Conservation (phyloP, 2,113 vertebrate genomes). For the Nothoprocta pentlandii region DNA sequence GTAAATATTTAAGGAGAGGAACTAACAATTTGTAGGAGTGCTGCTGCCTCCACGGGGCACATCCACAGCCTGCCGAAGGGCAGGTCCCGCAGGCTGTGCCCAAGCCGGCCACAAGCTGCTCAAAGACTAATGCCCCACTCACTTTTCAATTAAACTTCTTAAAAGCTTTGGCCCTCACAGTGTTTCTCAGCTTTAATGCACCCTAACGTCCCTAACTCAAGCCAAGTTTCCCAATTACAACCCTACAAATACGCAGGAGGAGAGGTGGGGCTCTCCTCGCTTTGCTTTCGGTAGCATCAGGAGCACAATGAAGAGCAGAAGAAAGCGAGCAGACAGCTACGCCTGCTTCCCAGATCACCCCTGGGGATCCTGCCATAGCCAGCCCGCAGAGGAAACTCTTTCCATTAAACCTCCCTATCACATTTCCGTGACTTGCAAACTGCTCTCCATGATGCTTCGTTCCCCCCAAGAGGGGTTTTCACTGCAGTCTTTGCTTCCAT, state of each 20-base stretch:
- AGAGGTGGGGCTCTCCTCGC: background rate
- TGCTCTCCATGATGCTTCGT: background rate
- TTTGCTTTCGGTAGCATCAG: constrained; percentile 11
- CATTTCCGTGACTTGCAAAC: background rate
- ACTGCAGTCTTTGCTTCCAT: background rate
- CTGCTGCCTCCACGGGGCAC: constrained; percentile 1
- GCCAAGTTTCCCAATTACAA: constrained; percentile 15
- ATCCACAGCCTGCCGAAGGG: background rate
- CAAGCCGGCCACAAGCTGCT: background rate
- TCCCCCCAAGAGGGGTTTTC: background rate
- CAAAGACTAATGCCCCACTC: background rate
- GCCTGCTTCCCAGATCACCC: constrained; percentile 13
- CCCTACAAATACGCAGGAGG: background rate
- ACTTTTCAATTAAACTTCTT: background rate
- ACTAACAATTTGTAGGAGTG: constrained; percentile 20
- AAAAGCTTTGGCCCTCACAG: background rate
- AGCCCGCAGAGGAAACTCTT: constrained; percentile 21
- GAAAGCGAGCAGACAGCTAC: constrained; percentile 26
- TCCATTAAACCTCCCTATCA: background rate
- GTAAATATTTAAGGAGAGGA: constrained; percentile 55
- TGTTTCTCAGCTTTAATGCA: background rate
- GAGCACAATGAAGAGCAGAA: background rate
- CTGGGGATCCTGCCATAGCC: background rate
- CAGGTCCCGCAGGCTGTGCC: constrained; percentile 24
- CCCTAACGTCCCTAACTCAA: constrained; percentile 37